phyloP scores from a whole-genome alignment of 1,140 invertebrate species.

The Hydropsyche tenuis region DNA sequence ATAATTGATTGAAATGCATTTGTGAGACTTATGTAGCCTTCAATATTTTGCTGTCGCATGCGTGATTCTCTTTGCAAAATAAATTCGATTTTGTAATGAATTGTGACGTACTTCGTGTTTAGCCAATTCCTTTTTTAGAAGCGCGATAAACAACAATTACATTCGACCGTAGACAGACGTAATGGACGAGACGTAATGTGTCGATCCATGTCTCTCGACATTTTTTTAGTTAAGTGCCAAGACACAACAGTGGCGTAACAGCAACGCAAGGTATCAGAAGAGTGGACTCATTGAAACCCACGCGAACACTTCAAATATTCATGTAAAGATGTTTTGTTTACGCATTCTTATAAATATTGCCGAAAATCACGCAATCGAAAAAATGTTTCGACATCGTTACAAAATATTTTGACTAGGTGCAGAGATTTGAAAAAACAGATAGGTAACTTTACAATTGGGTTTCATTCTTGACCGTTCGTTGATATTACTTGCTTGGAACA shows the following conservation, averaged over 20 bases:
- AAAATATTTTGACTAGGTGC: neutral
- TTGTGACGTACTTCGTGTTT: neutral
- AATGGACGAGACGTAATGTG: constrained; percentile 3
- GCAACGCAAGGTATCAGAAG: neutral
- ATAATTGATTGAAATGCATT: too few relatives aligned
- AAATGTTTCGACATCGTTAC: neutral
- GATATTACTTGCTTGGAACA: neutral
- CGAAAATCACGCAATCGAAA: neutral
- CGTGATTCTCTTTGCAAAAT: neutral
- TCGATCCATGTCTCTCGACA: constrained; percentile 3
- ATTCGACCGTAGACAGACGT: neutral
- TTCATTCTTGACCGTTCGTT: neutral
- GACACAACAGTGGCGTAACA: neutral
- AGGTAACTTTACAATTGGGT: too few relatives aligned
- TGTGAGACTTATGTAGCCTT: too few relatives aligned
- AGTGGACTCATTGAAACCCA: constrained; percentile 7
- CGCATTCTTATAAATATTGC: neutral
- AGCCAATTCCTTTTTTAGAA: neutral
- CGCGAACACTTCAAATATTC: constrained; percentile 6
- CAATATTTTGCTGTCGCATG: too few relatives aligned
- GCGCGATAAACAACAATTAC: constrained; percentile 7
- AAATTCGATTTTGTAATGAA: neutral
- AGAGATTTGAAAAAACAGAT: too few relatives aligned
- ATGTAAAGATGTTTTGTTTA: constrained; percentile 1
- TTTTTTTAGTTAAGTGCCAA: neutral